Conservation (phyloP, 1,140 invertebrate genomes). For the Pseudomyrmex dendroicus region DNA sequence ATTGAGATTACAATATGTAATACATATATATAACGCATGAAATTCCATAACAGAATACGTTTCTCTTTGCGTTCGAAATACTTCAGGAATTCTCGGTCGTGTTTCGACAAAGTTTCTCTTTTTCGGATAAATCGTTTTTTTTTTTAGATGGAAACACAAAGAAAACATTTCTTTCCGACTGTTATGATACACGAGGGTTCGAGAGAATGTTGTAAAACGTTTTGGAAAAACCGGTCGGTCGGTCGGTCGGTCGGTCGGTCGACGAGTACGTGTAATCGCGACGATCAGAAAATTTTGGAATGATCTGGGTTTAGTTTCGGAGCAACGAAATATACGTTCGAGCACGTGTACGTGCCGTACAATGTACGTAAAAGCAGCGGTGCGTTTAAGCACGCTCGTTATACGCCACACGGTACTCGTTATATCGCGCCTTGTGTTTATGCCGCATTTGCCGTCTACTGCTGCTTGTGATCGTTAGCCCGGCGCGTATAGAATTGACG, state of each 20-base stretch:
- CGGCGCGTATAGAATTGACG: too few relatives aligned
- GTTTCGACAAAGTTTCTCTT: background rate
- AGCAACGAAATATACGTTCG: background rate
- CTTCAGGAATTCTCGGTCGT: background rate
- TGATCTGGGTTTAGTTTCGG: constrained; percentile 41
- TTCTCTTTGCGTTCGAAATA: background rate
- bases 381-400: constrained; percentile 52
- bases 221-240: constrained; percentile 49
- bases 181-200: constrained; percentile 17
- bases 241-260: constrained; percentile 39
- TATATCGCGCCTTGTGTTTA: constrained; percentile 35
- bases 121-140: background rate
- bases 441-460: background rate
- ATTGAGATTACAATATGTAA: too few relatives aligned
- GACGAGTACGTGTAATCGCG: constrained; percentile 30
- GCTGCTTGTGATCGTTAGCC: too few relatives aligned
- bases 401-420: background rate
- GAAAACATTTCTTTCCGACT: background rate
- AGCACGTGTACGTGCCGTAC: background rate
- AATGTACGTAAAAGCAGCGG: background rate
- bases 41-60: too few relatives aligned
- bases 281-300: background rate
- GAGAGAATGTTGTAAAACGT: background rate
- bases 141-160: background rate
- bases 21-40: too few relatives aligned